Evolutionary conservation across 2,113 vertebrate genomes (phyloP).

Genomic region (Sylvicapra grimmia): DNA sequence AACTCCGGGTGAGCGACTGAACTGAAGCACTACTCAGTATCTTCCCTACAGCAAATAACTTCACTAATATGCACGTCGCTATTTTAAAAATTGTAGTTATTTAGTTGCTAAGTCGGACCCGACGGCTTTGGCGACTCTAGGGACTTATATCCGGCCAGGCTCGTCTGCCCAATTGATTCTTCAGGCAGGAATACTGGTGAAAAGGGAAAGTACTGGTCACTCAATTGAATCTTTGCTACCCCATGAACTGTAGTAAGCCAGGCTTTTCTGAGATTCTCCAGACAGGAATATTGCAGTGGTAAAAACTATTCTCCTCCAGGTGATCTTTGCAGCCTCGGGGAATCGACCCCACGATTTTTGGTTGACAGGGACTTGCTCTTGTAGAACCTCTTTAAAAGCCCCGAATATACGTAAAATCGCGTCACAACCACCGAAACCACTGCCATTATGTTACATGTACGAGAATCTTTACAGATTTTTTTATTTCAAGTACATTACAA

Average conservation of each 20-base stretch:
- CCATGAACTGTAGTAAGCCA: neutral
- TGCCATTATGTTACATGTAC: neutral
- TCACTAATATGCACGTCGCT: neutral
- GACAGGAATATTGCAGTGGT: neutral
- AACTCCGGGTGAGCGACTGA: too few relatives aligned
- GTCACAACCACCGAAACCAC: neutral
- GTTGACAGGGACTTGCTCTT: neutral
- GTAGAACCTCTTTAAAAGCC: neutral
- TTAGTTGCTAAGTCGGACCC: neutral
- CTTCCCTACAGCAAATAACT: neutral
- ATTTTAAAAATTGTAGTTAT: neutral
- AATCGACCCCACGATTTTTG: neutral
- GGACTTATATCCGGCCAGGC: neutral
- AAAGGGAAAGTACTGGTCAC: neutral
- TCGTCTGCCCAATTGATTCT: neutral
- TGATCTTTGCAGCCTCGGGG: neutral
- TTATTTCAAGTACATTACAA: neutral
- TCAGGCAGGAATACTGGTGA: neutral
- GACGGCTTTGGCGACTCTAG: neutral
- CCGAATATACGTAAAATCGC: neutral
- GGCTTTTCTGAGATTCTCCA: neutral
- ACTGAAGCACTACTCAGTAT: neutral
- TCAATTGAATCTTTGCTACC: neutral
- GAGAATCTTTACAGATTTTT: neutral
- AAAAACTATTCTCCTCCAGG: neutral